Evolutionary conservation across 2,888 invertebrate species (phyloP), one percentile per base, ranked within the genome.

Genomic region (Drosophila putrida): DNA sequence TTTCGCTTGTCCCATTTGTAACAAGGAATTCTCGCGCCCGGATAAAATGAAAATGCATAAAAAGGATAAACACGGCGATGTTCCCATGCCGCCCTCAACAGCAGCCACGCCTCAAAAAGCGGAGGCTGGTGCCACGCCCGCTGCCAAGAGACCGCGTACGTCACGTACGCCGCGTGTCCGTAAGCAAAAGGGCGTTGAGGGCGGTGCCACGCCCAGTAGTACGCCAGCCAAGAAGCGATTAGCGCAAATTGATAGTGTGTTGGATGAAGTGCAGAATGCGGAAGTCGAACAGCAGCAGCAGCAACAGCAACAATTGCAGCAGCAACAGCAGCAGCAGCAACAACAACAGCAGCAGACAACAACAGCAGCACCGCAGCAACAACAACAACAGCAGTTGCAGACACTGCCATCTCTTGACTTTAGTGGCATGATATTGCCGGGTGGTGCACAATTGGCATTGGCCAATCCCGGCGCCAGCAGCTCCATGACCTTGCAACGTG

Each of bases 41-140:
- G 91, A 91, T 58, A 91, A 91, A 74, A 91, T 91, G 91, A 91
- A 91, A 75, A 91, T 91, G 91, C 91, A 91, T 78, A 91, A 91
- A 69, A 91, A 91, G 76, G 91, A 91, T 53, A 91, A 91, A 57
- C 91, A 91, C 57, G 90, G 91, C 8, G 91, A 91, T 57, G 78
- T 89, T 38, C 78, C 88, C 4, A 85, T 89, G 68, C 80, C 84
- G 39, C 88, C 86, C 3, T 78, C 78, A 0, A 75, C 78, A 1
- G 63, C 71, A 20, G 69, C 78, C 33, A 88, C 89, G 59, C 81
- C 88, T 0, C 57, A 76, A 6, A 88, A 85, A 33, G 53, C 78
- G 0, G 75, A 69, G 0, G 64, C 62, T 1, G 50, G 72, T 9
- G 69, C 74, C 15, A 62, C 82, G n/a, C 80, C 89, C 5, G 72